Evolutionary conservation across 2,113 vertebrate species (phyloP).

Genomic region (Hydrolagus affinis): DNA sequence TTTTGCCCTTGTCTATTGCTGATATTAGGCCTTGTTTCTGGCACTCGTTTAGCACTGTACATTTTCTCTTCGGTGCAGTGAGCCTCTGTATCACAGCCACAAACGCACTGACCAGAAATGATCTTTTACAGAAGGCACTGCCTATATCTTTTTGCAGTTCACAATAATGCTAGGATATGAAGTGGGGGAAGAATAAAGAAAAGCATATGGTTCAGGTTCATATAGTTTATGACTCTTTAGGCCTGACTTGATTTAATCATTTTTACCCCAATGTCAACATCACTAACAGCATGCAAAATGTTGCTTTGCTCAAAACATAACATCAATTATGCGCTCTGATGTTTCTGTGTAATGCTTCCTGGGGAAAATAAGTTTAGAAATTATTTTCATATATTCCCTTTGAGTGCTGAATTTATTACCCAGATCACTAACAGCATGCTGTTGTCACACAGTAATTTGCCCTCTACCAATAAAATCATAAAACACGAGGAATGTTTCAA

Average conservation of each 20-base stretch:
- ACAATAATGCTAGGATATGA: background rate
- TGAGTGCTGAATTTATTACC: constrained; percentile 19
- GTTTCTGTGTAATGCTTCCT: constrained; percentile 4
- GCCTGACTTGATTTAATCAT: constrained; percentile 10
- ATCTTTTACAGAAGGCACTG: no score
- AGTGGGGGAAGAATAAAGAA: background rate
- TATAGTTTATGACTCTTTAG: background rate
- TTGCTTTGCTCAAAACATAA: constrained; percentile 11
- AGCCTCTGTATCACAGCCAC: no score
- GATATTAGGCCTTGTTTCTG: background rate
- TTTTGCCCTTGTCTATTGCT: no score
- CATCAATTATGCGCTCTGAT: constrained; percentile 25
- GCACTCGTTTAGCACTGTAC: no score
- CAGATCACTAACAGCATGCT: constrained; percentile 10
- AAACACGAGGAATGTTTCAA: background rate
- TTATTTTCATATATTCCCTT: constrained; percentile 22
- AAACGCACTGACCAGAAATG: no score
- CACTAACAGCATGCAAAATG: background rate
- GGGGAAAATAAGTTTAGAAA: constrained; percentile 11
- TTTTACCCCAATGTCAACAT: constrained; percentile 21
- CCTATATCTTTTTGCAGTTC: background rate
- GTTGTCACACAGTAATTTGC: constrained; percentile 11
- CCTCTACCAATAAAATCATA: background rate
- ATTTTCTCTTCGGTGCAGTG: no score
- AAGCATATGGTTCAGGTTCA: background rate